phyloP scores from a whole-genome alignment of 2,113 vertebrate species.

The Ameiurus melas region DNA sequence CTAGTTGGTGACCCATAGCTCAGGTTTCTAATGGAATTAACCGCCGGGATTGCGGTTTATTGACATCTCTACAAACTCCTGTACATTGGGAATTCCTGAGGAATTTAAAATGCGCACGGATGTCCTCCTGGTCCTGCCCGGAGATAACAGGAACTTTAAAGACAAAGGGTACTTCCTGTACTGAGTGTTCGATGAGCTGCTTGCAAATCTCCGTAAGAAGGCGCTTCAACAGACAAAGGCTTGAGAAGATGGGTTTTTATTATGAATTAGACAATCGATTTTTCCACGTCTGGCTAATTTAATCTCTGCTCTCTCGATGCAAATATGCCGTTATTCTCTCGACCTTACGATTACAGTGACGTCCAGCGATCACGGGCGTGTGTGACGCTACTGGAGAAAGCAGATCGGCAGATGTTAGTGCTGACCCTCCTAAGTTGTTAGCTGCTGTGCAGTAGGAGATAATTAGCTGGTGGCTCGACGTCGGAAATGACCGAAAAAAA shows the following conservation, averaged over 20 bases:
- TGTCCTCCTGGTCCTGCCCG: not conserved
- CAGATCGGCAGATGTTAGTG: not conserved
- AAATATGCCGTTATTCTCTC: not conserved
- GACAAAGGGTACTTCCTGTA: not conserved
- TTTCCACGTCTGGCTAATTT: not conserved
- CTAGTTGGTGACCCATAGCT: not conserved
- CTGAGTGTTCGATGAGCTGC: not conserved
- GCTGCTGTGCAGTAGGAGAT: not conserved
- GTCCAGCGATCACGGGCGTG: not conserved
- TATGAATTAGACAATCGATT: not conserved
- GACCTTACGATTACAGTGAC: not conserved
- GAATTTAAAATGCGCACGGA: not conserved
- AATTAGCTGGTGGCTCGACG: not conserved
- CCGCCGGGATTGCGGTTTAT: not conserved
- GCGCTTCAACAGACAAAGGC: not conserved
- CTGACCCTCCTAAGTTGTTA: not conserved
- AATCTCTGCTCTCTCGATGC: not conserved
- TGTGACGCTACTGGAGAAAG: not conserved
- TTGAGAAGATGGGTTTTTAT: not conserved
- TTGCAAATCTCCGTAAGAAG: not conserved
- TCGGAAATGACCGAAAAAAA: not conserved
- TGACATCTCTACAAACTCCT: not conserved
- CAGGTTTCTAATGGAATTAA: not conserved
- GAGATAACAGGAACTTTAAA: not conserved
- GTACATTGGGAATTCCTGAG: not conserved